Evolutionary conservation across 2,888 invertebrate species (phyloP).

Genomic region (Leptinotarsa haldemani): DNA sequence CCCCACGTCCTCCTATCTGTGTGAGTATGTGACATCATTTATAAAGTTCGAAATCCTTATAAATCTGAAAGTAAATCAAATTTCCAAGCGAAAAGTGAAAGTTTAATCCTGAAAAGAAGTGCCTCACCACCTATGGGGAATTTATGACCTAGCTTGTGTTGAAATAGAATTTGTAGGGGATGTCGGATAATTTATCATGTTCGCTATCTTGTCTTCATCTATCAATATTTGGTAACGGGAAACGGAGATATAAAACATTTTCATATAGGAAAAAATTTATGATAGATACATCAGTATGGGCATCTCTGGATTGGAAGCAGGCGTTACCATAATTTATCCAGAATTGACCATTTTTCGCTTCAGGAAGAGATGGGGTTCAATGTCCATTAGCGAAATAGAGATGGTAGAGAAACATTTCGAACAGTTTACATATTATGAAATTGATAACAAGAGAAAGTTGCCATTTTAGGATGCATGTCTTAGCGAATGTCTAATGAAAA

Average conservation of each 20-base stretch:
- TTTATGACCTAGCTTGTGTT: constrained; percentile 54
- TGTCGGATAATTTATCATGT: constrained; percentile 54
- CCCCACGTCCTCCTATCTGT: background rate
- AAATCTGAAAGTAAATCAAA: constrained; percentile 53
- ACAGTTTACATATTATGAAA: too few relatives aligned
- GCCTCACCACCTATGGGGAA: constrained; percentile 53
- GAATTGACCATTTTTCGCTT: too few relatives aligned
- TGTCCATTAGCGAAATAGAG: too few relatives aligned
- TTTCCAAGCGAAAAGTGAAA: constrained; percentile 55
- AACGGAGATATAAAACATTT: constrained; percentile 55
- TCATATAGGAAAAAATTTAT: constrained; percentile 40
- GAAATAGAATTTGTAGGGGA: constrained; percentile 54
- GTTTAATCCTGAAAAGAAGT: constrained; percentile 54
- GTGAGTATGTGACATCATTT: constrained; percentile 18
- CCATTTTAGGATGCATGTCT: too few relatives aligned
- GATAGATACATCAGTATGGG: background rate
- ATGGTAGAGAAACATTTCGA: too few relatives aligned
- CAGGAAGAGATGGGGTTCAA: too few relatives aligned
- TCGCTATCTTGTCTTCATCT: constrained; percentile 53
- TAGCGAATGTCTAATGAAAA: too few relatives aligned
- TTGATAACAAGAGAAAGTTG: too few relatives aligned
- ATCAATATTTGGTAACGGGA: constrained; percentile 54
- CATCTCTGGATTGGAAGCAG: background rate
- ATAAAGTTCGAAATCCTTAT: constrained; percentile 30
- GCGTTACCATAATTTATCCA: background rate